Evolutionary conservation across 2,888 invertebrate genomes (phyloP).

Genomic region (Coleophora flavipennella): DNA sequence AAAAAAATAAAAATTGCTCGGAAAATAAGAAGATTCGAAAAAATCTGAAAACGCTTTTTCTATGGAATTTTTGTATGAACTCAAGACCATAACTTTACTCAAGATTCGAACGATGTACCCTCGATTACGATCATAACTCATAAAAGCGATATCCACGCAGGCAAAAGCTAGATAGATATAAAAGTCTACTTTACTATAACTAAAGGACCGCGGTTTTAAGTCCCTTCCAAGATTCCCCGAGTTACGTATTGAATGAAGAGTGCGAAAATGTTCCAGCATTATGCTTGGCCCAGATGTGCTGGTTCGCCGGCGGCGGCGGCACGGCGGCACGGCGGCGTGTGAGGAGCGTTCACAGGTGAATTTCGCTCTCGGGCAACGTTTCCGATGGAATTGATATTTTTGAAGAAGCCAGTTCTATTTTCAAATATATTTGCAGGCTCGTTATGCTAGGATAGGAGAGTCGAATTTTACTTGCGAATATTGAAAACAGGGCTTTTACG

Average conservation of each 20-base stretch:
- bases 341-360: constrained; percentile 51
- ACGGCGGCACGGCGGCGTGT: constrained; percentile 30
- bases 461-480: not conserved
- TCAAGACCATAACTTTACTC: no score
- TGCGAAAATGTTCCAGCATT: constrained; percentile 41
- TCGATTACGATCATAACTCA: no score
- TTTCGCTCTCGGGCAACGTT: constrained; percentile 41
- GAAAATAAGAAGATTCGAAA: no score
- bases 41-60: no score
- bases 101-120: no score
- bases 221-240: not conserved
- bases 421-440: constrained; percentile 2
- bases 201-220: not conserved
- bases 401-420: constrained; percentile 47
- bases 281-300: constrained; percentile 59
- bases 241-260: constrained; percentile 14
- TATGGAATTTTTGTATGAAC: no score
- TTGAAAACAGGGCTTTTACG: not conserved
- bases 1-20: no score
- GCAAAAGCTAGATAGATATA: no score
- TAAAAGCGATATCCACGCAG: no score
- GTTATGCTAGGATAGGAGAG: constrained; percentile 14
- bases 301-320: constrained; percentile 64
- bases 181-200: no score
- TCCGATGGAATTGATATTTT: constrained; percentile 45